Conservation (phyloP, 2,113 vertebrate species). For the Theristicus caerulescens region DNA sequence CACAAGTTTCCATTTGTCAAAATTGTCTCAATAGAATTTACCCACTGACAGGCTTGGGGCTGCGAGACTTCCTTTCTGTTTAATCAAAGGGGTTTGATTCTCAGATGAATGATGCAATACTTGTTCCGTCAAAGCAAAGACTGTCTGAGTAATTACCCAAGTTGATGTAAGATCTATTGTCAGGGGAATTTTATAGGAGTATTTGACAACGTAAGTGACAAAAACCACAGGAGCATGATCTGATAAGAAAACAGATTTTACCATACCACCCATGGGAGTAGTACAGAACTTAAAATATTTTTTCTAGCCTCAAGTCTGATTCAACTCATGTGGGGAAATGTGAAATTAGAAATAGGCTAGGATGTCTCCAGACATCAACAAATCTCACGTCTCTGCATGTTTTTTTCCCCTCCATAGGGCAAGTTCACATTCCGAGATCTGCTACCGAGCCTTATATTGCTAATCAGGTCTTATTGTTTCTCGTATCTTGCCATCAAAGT, state of each 20-base stretch:
- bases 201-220: slow-evolving; percentile 38
- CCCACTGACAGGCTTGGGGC: background rate
- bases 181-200: background rate
- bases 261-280: slow-evolving; percentile 3
- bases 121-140: slow-evolving; percentile 10
- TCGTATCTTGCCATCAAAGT: slow-evolving; percentile 20
- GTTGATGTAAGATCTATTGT: background rate
- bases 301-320: slow-evolving; percentile 16
- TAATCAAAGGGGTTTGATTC: background rate
- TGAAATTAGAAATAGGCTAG: slow-evolving; percentile 27
- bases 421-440: background rate
- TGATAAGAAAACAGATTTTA: slow-evolving; percentile 45
- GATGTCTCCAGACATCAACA: slow-evolving; percentile 7
- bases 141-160: slow-evolving; percentile 10
- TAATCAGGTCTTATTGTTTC: slow-evolving; percentile 14
- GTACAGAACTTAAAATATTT: slow-evolving; percentile 30
- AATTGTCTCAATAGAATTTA: background rate
- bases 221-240: slow-evolving; percentile 41
- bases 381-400: background rate
- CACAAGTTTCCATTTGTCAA: background rate
- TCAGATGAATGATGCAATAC: background rate
- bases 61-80: background rate
- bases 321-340: background rate
- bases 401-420: background rate
- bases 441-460: background rate